phyloP scores from a whole-genome alignment of 2,888 invertebrate species.

The Lasius fuliginosus region DNA sequence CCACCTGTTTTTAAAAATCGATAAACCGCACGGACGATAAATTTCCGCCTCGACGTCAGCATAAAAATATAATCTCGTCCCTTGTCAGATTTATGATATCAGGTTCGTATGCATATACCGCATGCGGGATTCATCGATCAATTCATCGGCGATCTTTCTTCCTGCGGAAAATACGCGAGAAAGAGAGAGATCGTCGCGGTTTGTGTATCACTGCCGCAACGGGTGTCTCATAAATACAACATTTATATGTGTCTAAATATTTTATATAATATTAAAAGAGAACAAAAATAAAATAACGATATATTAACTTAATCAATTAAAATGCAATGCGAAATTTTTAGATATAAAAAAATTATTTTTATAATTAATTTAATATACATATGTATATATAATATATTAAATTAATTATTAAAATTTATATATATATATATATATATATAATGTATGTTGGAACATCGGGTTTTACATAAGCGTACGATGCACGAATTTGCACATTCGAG shows the following conservation, averaged over 20 bases:
- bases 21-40: conserved; percentile 1
- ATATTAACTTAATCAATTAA: neutral
- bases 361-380: neutral
- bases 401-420: conserved; percentile 18
- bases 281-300: neutral
- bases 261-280: neutral
- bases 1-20: neutral
- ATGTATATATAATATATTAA: too few species aligned
- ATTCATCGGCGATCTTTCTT: conserved; percentile 23
- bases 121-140: conserved; percentile 23
- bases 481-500: conserved; percentile 50
- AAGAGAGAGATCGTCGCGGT: conserved; percentile 6
- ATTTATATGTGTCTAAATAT: neutral
- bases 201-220: conserved; percentile 27
- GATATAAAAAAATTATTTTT: neutral
- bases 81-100: conserved; percentile 36
- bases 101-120: neutral
- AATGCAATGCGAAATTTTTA: neutral
- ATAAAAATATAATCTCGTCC: conserved; percentile 25
- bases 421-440: conserved; percentile 5
- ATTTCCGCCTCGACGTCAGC: conserved; percentile 2
- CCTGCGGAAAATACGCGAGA: neutral
- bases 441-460: conserved; percentile 28
- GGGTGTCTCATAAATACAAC: conserved; percentile 40
- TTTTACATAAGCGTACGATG: conserved; percentile 52